These are phyloP conservation scores for Ophioninae sp. DNA, from an alignment of 2,888 invertebrate genomes.

Conservation along the genomic window DNA sequence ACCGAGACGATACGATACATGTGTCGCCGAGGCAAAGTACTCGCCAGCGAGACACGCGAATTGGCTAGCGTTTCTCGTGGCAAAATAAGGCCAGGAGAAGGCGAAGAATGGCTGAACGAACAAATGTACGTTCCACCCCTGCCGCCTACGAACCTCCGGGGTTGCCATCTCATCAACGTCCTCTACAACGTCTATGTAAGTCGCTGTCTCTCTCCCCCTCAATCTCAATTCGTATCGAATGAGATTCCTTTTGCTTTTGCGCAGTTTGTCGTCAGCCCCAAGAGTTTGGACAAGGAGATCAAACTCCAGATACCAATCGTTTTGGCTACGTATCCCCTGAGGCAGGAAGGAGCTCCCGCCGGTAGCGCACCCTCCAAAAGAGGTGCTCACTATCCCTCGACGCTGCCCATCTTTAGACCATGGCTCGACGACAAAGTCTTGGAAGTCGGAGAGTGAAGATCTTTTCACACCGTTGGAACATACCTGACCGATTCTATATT, in stretches of 20 bases:
- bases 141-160: constrained; percentile 95
- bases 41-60: constrained; percentile 93
- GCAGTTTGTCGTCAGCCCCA: constrained; percentile 95
- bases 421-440: constrained; percentile 90
- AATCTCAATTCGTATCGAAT: not conserved
- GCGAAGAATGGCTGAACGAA: constrained; percentile 93
- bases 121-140: constrained; percentile 95
- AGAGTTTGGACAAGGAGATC: constrained; percentile 94
- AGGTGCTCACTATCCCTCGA: constrained; percentile 96
- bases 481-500: no score
- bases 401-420: constrained; percentile 94
- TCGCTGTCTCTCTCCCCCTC: constrained; percentile 69
- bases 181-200: constrained; percentile 96
- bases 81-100: constrained; percentile 90
- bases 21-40: constrained; percentile 89
- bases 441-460: constrained; percentile 78
- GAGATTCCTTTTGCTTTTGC: not conserved
- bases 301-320: constrained; percentile 95
- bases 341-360: constrained; percentile 85
- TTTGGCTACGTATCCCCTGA: constrained; percentile 94
- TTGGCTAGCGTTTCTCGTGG: constrained; percentile 90
- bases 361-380: constrained; percentile 87
- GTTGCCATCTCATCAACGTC: constrained; percentile 96
- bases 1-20: constrained; percentile 95
- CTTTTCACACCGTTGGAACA: not conserved